Base-by-base conservation (phyloP, 2,888 invertebrate species). In the Strigamia crassipes region DNA sequence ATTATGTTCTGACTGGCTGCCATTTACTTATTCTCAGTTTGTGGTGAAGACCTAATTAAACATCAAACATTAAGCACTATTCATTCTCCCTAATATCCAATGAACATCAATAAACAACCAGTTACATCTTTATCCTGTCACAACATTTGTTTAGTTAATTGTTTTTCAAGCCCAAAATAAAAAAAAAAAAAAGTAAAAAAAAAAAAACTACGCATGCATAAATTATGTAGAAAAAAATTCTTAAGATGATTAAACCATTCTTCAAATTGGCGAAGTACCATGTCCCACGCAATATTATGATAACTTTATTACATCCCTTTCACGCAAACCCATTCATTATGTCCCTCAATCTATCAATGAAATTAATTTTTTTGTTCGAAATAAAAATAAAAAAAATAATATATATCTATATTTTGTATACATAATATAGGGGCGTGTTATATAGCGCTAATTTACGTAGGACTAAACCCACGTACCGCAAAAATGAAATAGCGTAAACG, bases 191-290 rank as follows among this genome's bases (percentile, higher is more conserved):
- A 27, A 27, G 3, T 27, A 38, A 9, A 38, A 38, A 6, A 38
- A 38, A 38, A 38, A 38, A 38, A 56, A 18, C n/a, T n/a, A 56
- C 2, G 3, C n/a, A 27, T 18, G n/a, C 18, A 56, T 56, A 56
- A 56, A 56, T 56, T 18, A 56, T 18, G 9, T 46, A 46, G 9
- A 18, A 18, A 73, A 73, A 73, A 73, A 73, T 73, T 73, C 73
- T 73, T 73, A 73, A 73, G 31, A 73, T 73, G 31, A 73, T 73
- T 73, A 73, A 73, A 73, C 73, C 73, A 73, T 73, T 73, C 73
- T 73, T 73, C 73, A 73, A 31, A 31, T 73, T 31, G 56, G 56
- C 73, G 27, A 73, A 73, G 27, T 73, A 73, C 27, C 23, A 73
- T 31, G 27, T 13, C 31, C 73, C 73, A 31, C 73, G 73, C 73